Evolutionary conservation across 2,113 vertebrate species (phyloP).

Genomic region (Aspidoscelis tigris): DNA sequence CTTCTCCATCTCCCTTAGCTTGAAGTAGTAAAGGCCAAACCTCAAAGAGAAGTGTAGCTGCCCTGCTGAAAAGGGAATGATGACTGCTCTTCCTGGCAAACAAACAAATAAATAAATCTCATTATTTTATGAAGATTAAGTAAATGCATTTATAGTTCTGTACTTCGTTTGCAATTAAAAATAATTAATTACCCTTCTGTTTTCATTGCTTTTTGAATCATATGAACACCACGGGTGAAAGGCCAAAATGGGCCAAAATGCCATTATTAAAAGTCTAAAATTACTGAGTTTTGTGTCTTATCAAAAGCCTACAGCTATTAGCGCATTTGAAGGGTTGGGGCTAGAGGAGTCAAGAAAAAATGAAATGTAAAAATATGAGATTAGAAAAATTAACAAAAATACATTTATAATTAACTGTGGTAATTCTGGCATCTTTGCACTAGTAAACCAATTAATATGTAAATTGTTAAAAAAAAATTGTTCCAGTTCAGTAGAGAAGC

Average conservation of each 20-base stretch:
- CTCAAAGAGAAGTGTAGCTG: neutral
- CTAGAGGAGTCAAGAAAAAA: too few species aligned
- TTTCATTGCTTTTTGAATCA: neutral
- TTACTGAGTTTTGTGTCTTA: too few species aligned
- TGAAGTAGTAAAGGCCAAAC: neutral
- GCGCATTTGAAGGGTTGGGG: too few species aligned
- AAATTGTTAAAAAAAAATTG: too few species aligned
- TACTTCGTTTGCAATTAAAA: neutral
- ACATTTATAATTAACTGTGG: too few species aligned
- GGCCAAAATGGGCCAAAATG: conserved; percentile 11
- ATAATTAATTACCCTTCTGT: neutral
- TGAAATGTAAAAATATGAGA: too few species aligned
- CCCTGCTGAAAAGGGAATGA: neutral
- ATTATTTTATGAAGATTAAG: conserved; percentile 1
- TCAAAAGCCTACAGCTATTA: too few species aligned
- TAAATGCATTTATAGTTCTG: neutral
- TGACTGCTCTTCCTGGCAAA: neutral
- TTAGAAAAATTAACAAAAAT: too few species aligned
- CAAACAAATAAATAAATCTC: neutral
- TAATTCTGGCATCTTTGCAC: too few species aligned
- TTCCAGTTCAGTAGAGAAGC: too few species aligned
- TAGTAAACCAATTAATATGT: too few species aligned
- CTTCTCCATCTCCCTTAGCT: neutral
- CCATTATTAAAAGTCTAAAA: neutral
- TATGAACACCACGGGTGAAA: conserved; percentile 8